Percentiles rank a stretch among this genome's conserved stretches.
Evolutionary conservation across 1,140 invertebrate species (phyloP).

Genomic region (Neodiprion lecontei): DNA sequence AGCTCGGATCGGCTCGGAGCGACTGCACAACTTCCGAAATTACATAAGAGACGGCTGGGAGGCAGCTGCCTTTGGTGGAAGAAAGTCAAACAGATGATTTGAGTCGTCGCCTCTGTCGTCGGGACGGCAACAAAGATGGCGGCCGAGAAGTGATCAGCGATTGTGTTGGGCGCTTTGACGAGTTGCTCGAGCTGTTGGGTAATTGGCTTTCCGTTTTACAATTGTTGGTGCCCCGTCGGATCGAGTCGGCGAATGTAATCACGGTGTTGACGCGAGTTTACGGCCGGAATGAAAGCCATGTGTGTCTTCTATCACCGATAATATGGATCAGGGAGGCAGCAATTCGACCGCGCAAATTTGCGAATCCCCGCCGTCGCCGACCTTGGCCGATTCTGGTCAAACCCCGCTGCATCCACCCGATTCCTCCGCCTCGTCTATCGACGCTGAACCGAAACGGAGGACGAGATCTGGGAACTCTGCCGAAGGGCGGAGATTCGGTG

Average conservation of each 20-base stretch:
- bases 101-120: constrained; percentile 9
- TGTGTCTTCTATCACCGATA: not conserved
- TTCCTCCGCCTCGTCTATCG: not conserved
- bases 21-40: not conserved
- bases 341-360: not conserved
- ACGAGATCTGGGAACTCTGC: constrained; percentile 42
- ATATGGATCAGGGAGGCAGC: constrained; percentile 1
- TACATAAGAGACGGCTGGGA: not conserved
- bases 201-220: not conserved
- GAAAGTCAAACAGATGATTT: constrained; percentile 11
- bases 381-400: not conserved
- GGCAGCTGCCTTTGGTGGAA: not conserved
- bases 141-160: not conserved
- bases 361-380: constrained; percentile 4
- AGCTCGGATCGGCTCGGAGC: too few species aligned
- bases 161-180: constrained; percentile 13
- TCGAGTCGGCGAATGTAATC: not conserved
- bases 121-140: constrained; percentile 17
- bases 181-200: constrained; percentile 7
- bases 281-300: not conserved
- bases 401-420: not conserved
- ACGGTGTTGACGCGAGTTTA: not conserved
- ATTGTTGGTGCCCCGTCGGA: not conserved
- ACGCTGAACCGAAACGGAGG: constrained; percentile 5
- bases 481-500: constrained; percentile 47